phyloP scores from a whole-genome alignment of 2,113 vertebrate genomes.

The Cyprinodon brontotheroides region DNA sequence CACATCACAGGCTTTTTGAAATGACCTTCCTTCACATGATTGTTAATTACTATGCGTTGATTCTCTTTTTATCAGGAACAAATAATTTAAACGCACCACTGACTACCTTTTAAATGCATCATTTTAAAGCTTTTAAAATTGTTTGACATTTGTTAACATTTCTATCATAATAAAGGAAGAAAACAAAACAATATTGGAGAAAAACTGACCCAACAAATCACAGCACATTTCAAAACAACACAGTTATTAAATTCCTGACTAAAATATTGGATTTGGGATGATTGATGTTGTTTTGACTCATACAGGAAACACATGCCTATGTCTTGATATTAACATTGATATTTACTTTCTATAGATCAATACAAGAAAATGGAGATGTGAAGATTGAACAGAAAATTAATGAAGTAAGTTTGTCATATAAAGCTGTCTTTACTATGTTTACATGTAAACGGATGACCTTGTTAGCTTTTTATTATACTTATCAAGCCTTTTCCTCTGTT shows the following conservation, averaged over 20 bases:
- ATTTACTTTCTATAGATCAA: constrained; percentile 60
- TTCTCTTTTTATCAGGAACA: background rate
- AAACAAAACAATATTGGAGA: too few species aligned
- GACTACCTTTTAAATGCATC: background rate
- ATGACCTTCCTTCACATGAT: background rate
- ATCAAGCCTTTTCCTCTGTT: background rate
- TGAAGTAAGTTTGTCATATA: constrained; percentile 80
- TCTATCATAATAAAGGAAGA: too few species aligned
- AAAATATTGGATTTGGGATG: background rate
- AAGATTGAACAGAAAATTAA: constrained; percentile 93
- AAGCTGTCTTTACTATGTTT: background rate
- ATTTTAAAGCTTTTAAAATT: background rate
- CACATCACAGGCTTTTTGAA: background rate
- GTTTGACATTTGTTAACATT: too few species aligned
- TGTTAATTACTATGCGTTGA: background rate
- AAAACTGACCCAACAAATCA: too few species aligned
- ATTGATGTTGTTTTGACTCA: background rate
- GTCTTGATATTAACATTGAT: background rate
- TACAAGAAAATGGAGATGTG: constrained; percentile 91
- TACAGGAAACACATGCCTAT: background rate
- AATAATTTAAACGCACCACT: background rate
- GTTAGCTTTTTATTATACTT: background rate
- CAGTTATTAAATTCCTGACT: background rate
- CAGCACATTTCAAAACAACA: too few species aligned
- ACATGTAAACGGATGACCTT: too few species aligned